Evolutionary conservation across 2,113 vertebrate species (phyloP).

Genomic region (Barnardius zonarius): DNA sequence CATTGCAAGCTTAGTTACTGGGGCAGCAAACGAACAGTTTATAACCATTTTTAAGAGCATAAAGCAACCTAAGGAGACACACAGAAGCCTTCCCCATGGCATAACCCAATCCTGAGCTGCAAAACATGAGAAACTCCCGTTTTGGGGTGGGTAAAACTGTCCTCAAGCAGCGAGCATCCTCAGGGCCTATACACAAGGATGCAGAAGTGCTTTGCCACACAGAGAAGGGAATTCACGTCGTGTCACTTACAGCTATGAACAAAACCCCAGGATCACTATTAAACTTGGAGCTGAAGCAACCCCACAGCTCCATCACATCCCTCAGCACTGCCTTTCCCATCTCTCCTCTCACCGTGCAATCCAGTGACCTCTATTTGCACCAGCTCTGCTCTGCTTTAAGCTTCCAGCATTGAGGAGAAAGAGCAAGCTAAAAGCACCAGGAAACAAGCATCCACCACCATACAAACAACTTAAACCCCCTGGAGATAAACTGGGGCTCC

Average conservation of each 20-base stretch:
- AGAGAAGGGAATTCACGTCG: neutral
- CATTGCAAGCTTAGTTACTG: neutral
- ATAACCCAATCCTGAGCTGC: neutral
- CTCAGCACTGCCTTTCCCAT: neutral
- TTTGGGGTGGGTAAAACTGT: neutral
- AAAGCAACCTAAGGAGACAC: accelerated
- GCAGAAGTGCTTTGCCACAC: neutral
- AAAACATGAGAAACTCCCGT: neutral
- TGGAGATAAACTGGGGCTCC: slow-evolving; percentile 16
- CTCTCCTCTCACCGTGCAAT: neutral
- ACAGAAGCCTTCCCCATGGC: neutral
- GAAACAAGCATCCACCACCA: slow-evolving; percentile 13
- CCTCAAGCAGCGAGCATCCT: neutral
- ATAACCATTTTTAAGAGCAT: neutral
- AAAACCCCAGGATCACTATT: neutral
- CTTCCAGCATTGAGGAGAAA: neutral
- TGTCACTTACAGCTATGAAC: neutral
- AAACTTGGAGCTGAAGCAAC: neutral
- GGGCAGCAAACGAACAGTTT: neutral
- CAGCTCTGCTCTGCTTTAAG: slow-evolving; percentile 16
- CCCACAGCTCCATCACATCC: neutral
- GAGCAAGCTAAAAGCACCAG: neutral
- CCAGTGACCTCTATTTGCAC: neutral
- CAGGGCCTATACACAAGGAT: neutral
- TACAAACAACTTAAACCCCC: slow-evolving; percentile 40